Percentiles rank a stretch among this genome's conserved stretches.
Evolutionary conservation across 2,888 invertebrate species (phyloP).

Genomic region (Drosophila anomalata): DNA sequence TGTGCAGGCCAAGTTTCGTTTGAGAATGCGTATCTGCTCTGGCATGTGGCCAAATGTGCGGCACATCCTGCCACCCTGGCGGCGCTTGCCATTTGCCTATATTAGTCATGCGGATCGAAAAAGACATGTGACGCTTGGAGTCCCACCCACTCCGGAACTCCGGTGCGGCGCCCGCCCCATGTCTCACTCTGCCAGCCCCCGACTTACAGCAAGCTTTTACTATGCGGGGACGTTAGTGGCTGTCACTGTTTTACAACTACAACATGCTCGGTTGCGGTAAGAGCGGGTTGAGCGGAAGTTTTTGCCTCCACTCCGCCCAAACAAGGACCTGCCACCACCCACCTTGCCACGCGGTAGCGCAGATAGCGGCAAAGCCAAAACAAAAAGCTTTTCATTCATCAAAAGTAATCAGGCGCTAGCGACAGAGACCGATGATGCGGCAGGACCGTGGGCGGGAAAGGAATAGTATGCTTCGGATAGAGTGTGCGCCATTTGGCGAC

Average conservation of each 20-base stretch:
- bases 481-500: conserved; percentile 65
- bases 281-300: conserved; percentile 9
- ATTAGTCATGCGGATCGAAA: conserved; percentile 79
- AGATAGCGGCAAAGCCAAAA: conserved; percentile 53
- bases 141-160: conserved; percentile 26
- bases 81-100: conserved; percentile 66
- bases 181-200: neutral
- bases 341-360: conserved; percentile 12
- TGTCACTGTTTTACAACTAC: conserved; percentile 50
- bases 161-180: neutral
- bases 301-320: neutral
- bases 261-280: conserved; percentile 20
- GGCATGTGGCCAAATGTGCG: conserved; percentile 76
- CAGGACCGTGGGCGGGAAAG: conserved; percentile 17
- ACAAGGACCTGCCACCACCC: neutral
- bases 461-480: conserved; percentile 43
- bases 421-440: conserved; percentile 14
- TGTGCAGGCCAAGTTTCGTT: conserved; percentile 6
- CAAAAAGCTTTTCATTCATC: conserved; percentile 82
- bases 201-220: conserved; percentile 50
- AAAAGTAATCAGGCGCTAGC: conserved; percentile 64
- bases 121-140: conserved; percentile 72
- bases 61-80: conserved; percentile 46
- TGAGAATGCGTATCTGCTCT: conserved; percentile 46
- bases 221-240: conserved; percentile 42